Conservation (phyloP, 2,888 invertebrate genomes). For the Microctonus aethiopoides region DNA sequence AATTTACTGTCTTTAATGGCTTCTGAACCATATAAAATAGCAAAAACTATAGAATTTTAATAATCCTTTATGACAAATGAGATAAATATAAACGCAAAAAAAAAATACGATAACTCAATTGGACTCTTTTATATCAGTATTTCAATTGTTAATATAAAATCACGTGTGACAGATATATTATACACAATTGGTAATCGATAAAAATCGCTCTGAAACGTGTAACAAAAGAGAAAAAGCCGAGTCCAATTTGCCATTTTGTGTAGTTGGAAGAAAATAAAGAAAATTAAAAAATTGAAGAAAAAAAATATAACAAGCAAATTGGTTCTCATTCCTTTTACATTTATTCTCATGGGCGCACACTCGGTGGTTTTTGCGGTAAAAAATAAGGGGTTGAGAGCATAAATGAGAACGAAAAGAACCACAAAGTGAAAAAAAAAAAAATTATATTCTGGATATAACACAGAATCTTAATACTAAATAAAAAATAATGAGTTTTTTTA, state of each 20-base stretch:
- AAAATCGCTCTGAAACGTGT: not conserved
- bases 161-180: not conserved
- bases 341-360: not conserved
- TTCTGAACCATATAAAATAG: too few species aligned
- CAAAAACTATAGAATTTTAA: too few species aligned
- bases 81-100: too few species aligned
- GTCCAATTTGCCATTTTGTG: constrained; percentile 18
- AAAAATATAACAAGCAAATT: constrained; percentile 27
- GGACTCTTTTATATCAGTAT: too few species aligned
- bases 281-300: not conserved
- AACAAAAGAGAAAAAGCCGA: not conserved
- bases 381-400: not conserved
- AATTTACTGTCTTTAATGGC: too few species aligned
- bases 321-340: constrained; percentile 13
- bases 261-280: not conserved
- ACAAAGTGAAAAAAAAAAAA: constrained; percentile 5
- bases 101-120: too few species aligned
- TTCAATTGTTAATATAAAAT: too few species aligned
- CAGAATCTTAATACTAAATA: constrained; percentile 1
- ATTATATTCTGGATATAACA: not conserved
- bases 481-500: not conserved
- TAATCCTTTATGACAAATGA: too few species aligned
- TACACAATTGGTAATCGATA: constrained; percentile 21
- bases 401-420: not conserved
- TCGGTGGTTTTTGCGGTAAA: constrained; percentile 17